Base-by-base conservation (phyloP, 2,888 invertebrate species). In the Lithophane leautieri region DNA sequence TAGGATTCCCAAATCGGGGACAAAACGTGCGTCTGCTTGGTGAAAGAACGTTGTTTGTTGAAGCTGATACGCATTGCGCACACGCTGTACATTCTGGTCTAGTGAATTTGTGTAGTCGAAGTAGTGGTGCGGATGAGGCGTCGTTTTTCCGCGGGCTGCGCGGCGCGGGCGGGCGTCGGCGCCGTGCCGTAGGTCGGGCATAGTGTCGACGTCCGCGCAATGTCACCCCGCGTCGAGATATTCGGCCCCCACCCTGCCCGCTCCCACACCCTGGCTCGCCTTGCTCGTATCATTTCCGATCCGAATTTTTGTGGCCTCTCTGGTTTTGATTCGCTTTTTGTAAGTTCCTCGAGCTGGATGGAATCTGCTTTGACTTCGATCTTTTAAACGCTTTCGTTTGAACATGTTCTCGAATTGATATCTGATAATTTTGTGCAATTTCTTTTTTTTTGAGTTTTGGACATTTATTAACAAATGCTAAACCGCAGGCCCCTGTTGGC, bases 121-220 rank as follows among this genome's bases (percentile, higher is more conserved):
- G 84, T 90, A 87, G 84, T 89, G 88, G 90, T 89, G 91, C 91
- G 91, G 91, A 91, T 92, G 92, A 91, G 89, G 89, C 89, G 90
- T 88, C 90, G 89, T 87, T 91, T 83, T 93, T 93, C 93, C 92
- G 92, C 89, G 89, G 88, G 90, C 82, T 88, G 88, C 82, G 90
- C 86, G 90, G 90, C 85, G 90, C 88, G 87, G 90, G 86, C 87
- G 89, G 84, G 87, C 81, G 90, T 85, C 86, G 90, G 86, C 83
- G 91, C 90, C 90, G 94, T 94, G 92, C 92, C 93, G 94, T 95
- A 96, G 95, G 96, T 96, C 95, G 95, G 94, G 93, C 93, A 94
- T 86, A 92, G 91, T 93, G 95, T 96, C 96, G 94, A 92, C 89
- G 95, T 88, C 94, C 96, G 93, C 89, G 90, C 96, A 95, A 96